Conservation (phyloP, 2,113 vertebrate genomes). For the Mobula hypostoma region DNA sequence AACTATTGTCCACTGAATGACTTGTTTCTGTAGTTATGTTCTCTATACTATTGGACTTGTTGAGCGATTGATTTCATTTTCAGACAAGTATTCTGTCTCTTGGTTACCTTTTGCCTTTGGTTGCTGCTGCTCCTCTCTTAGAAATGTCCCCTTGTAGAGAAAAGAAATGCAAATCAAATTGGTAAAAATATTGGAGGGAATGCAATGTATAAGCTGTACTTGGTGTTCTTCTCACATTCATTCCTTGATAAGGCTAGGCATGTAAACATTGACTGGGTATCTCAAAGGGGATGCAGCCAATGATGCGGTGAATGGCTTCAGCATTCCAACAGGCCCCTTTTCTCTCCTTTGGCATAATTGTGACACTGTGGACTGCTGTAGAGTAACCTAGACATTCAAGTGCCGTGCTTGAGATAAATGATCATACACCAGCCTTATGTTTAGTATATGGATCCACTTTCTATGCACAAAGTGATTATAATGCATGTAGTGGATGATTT, state of each 20-base stretch:
- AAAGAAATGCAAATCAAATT: background rate
- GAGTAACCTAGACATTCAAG: too few relatives aligned
- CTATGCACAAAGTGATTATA: background rate
- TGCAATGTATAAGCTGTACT: background rate
- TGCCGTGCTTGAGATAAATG: background rate
- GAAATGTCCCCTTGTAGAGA: background rate
- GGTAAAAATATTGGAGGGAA: background rate
- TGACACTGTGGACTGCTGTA: too few relatives aligned
- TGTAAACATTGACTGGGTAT: background rate
- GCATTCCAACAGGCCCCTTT: too few relatives aligned
- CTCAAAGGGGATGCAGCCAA: background rate
- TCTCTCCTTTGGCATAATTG: too few relatives aligned
- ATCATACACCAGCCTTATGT: background rate
- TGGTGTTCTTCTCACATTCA: background rate
- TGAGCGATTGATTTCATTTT: background rate
- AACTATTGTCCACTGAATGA: background rate
- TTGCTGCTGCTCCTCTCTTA: background rate
- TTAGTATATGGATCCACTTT: background rate
- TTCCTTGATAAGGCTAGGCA: background rate
- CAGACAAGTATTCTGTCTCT: background rate
- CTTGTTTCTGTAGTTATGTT: background rate
- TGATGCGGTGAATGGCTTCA: too few relatives aligned
- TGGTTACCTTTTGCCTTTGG: background rate
- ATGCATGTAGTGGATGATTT: background rate
- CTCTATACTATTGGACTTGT: background rate